Percentiles rank a stretch among this genome's conserved stretches.
Conservation (phyloP, 2,113 vertebrate species). For the Bombycilla garrulus region DNA sequence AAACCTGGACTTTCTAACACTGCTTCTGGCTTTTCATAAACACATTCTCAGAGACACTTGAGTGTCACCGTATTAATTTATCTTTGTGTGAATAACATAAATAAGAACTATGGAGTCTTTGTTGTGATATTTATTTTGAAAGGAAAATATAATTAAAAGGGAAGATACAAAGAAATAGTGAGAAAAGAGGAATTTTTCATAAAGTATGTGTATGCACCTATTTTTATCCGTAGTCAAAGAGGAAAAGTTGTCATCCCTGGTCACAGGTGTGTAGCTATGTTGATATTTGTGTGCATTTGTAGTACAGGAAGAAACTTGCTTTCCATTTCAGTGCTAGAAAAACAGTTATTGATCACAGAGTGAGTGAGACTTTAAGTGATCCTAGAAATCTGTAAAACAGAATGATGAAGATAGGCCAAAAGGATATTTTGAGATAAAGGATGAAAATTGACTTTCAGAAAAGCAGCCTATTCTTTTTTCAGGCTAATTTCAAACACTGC, state of each 20-base stretch:
- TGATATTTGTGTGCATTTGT: neutral
- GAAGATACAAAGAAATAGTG: neutral
- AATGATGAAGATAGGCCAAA: neutral
- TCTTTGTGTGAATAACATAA: neutral
- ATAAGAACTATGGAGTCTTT: neutral
- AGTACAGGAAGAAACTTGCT: neutral
- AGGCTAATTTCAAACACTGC: neutral
- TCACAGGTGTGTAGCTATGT: neutral
- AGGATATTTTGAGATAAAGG: neutral
- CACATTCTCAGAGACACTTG: neutral
- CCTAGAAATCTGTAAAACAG: neutral
- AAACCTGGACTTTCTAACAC: neutral
- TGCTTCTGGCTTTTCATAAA: neutral
- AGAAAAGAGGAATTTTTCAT: neutral
- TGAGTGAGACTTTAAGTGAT: neutral
- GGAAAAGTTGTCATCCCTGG: neutral
- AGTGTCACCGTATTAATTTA: neutral
- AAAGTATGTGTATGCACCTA: neutral
- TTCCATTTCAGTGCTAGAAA: neutral
- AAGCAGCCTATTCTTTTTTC: neutral
- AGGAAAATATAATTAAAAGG: neutral
- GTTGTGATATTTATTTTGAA: neutral
- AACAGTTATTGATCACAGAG: neutral
- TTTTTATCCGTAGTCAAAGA: neutral
- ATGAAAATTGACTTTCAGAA: neutral